These are phyloP conservation scores for Monodelphis domestica DNA, from an alignment of 2,797 vertebrate species.

Conservation along the genomic window DNA sequence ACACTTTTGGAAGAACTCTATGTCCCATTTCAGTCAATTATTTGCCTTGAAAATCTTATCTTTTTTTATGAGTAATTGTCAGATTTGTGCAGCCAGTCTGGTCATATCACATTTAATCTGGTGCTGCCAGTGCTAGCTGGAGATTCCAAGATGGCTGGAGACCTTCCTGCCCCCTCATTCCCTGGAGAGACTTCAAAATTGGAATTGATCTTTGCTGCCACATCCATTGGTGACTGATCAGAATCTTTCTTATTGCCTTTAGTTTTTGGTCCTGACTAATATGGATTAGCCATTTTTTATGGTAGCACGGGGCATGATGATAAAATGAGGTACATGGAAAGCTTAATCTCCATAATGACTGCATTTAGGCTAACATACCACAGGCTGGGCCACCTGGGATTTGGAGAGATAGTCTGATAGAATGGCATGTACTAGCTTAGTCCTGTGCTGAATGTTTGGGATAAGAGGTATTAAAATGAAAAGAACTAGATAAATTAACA, in stretches of 20 bases:
- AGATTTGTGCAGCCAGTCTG: not conserved
- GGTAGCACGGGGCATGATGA: conserved; percentile 43
- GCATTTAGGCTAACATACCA: conserved; percentile 62
- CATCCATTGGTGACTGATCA: conserved; percentile 58
- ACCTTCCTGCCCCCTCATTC: not conserved
- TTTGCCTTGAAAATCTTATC: not conserved
- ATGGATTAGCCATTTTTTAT: conserved; percentile 59
- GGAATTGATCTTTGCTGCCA: conserved; percentile 64
- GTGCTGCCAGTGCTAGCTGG: not conserved
- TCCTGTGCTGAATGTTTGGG: conserved; percentile 49
- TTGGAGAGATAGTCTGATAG: conserved; percentile 43
- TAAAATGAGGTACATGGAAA: conserved; percentile 66
- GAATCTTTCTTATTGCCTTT: conserved; percentile 78
- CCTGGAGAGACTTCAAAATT: conserved; percentile 14
- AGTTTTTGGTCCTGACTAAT: conserved; percentile 78
- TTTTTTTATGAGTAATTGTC: conserved; percentile 3
- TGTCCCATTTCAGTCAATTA: not conserved
- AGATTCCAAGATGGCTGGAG: not conserved
- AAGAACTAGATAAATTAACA: conserved; percentile 59
- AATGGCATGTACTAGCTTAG: conserved; percentile 54
- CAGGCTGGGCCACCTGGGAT: conserved; percentile 21
- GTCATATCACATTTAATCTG: not conserved
- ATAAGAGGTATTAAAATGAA: conserved; percentile 74
- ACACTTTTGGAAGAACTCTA: not conserved
- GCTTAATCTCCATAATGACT: conserved; percentile 79